Percentiles rank a stretch among this genome's conserved stretches.
Evolutionary conservation across 2,888 invertebrate species (phyloP).

Genomic region (Cepaea hortensis): DNA sequence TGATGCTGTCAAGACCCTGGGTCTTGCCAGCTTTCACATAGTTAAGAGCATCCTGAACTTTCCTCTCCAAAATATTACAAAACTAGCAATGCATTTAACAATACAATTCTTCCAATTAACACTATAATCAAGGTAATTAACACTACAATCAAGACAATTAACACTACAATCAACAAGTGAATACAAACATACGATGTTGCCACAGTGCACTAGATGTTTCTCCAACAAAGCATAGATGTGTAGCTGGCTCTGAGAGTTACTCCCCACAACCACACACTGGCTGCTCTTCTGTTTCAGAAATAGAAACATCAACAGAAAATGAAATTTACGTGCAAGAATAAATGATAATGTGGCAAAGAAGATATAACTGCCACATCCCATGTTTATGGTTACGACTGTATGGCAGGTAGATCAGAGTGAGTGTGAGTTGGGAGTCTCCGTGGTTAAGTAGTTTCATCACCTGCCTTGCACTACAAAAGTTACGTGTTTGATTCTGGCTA

Average conservation of each 20-base stretch:
- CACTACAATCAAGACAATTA: background rate
- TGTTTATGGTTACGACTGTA: too few species aligned
- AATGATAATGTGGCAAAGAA: background rate
- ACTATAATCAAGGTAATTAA: background rate
- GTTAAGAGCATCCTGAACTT: too few species aligned
- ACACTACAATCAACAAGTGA: background rate
- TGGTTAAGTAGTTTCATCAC: too few species aligned
- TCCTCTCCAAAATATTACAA: too few species aligned
- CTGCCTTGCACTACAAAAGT: too few species aligned
- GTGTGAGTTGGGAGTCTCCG: too few species aligned
- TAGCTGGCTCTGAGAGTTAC: slow-evolving; percentile 66
- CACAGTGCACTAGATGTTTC: slow-evolving; percentile 55
- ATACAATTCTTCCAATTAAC: too few species aligned
- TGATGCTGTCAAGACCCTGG: too few species aligned
- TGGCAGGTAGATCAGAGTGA: too few species aligned
- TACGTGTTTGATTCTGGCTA: too few species aligned
- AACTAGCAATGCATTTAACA: too few species aligned
- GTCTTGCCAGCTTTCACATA: too few species aligned
- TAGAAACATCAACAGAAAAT: background rate
- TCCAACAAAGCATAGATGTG: slow-evolving; percentile 63
- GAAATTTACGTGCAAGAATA: background rate
- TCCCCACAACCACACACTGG: slow-evolving; percentile 64
- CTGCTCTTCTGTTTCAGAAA: slow-evolving; percentile 51
- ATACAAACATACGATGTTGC: slow-evolving; percentile 64
- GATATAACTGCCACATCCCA: background rate